Evolutionary conservation across 2,113 vertebrate genomes (phyloP).

Genomic region (Marmota monax): DNA sequence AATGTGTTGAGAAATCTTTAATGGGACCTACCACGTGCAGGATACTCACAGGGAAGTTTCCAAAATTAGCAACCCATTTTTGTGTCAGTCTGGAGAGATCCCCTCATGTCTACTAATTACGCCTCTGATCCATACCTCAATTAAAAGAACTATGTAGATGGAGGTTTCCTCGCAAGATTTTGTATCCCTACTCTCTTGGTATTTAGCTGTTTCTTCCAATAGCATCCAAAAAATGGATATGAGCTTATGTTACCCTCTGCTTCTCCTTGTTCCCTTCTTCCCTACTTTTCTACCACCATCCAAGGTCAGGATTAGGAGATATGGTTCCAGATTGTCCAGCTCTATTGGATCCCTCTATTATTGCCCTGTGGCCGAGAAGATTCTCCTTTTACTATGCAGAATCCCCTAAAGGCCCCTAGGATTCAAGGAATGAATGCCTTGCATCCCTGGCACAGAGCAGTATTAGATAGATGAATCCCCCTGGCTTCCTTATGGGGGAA

Average conservation of each 20-base stretch:
- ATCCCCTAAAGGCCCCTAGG: not conserved
- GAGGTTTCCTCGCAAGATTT: not conserved
- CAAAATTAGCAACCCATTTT: not conserved
- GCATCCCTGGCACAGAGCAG: not conserved
- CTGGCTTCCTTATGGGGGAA: not conserved
- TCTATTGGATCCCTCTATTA: not conserved
- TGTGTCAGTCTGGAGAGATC: not conserved
- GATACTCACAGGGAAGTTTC: not conserved
- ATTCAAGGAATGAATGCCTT: not conserved
- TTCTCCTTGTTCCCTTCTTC: not conserved
- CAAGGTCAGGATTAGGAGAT: not conserved
- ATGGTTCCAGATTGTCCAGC: not conserved
- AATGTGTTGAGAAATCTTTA: not conserved
- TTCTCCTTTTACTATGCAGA: not conserved
- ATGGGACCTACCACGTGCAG: not conserved
- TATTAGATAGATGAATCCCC: not conserved
- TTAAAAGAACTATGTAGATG: not conserved
- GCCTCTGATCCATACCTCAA: accelerated
- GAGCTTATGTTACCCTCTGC: not conserved
- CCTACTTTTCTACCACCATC: not conserved
- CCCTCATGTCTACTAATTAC: not conserved
- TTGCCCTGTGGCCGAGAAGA: not conserved
- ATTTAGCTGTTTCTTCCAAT: not conserved
- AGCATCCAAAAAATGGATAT: too few species aligned
- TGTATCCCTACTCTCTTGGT: not conserved